These are phyloP conservation scores for Zeuzera pyrina DNA, from an alignment of 2,888 invertebrate species.

Conservation along the genomic window DNA sequence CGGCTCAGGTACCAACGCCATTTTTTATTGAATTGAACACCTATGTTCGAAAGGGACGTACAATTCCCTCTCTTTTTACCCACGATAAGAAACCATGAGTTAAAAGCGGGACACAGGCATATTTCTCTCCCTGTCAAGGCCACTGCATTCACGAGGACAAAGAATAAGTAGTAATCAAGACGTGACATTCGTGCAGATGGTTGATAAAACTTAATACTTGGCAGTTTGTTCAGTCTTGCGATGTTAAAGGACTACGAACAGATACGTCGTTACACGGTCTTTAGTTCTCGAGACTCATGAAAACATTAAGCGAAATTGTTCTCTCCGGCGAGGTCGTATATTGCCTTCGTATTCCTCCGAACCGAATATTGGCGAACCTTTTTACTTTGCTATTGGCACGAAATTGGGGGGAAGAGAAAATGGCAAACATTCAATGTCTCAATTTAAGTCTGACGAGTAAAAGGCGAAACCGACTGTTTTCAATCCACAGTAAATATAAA, in stretches of 20 bases:
- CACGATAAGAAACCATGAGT: constrained; percentile 30
- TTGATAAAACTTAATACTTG: constrained; percentile 68
- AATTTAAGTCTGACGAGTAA: constrained; percentile 41
- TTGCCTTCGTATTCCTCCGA: constrained; percentile 50
- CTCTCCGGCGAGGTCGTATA: constrained; percentile 47
- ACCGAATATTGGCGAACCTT: constrained; percentile 51
- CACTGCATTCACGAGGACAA: constrained; percentile 64
- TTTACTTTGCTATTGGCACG: constrained; percentile 57
- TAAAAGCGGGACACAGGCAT: constrained; percentile 29
- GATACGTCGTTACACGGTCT: constrained; percentile 64
- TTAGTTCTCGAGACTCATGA: constrained; percentile 60
- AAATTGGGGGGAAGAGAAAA: constrained; percentile 61
- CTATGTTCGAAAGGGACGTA: constrained; percentile 57
- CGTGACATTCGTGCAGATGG: constrained; percentile 70
- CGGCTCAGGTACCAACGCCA: constrained; percentile 65
- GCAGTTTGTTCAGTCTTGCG: constrained; percentile 57
- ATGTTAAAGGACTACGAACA: constrained; percentile 63
- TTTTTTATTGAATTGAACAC: constrained; percentile 69
- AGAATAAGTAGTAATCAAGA: constrained; percentile 70
- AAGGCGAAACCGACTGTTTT: no score
- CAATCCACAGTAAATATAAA: no score
- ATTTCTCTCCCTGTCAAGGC: constrained; percentile 26
- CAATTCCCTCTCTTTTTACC: constrained; percentile 42
- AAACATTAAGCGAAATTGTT: constrained; percentile 64
- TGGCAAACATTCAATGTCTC: constrained; percentile 63